Evolutionary conservation across 2,888 invertebrate species (phyloP).

Genomic region (Escarpia spicata): DNA sequence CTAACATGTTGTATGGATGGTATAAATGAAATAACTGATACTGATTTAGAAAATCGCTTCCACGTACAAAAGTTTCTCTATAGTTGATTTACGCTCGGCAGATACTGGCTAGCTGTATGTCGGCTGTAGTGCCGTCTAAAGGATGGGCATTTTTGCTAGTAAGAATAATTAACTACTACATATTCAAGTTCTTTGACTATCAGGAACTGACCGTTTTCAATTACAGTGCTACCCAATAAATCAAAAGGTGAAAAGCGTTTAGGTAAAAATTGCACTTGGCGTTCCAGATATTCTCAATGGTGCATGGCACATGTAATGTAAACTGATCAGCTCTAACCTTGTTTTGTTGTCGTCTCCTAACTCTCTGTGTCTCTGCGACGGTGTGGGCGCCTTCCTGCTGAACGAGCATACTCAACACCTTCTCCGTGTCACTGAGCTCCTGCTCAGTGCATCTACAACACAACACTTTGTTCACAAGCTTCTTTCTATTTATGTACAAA

Average conservation of each 20-base stretch:
- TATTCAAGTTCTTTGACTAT: background rate
- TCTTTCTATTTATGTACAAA: background rate
- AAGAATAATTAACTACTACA: background rate
- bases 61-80: too few species aligned
- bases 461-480: background rate
- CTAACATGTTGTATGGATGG: too few species aligned
- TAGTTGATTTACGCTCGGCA: too few species aligned
- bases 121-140: too few species aligned
- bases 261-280: too few species aligned
- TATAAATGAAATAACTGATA: too few species aligned
- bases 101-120: too few species aligned
- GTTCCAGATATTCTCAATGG: background rate
- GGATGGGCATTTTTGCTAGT: too few species aligned
- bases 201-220: background rate
- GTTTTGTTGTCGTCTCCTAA: background rate
- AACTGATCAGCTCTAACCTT: background rate
- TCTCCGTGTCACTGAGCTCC: background rate
- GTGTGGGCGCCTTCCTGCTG: background rate
- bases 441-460: slow-evolving; percentile 4
- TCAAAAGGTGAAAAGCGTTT: background rate
- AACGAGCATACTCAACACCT: background rate
- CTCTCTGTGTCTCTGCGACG: background rate
- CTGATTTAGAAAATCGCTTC: too few species aligned
- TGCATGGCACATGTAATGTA: background rate
- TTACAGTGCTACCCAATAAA: background rate